Conservation (phyloP, 2,797 vertebrate species). For the Apogon hyalosoma region DNA sequence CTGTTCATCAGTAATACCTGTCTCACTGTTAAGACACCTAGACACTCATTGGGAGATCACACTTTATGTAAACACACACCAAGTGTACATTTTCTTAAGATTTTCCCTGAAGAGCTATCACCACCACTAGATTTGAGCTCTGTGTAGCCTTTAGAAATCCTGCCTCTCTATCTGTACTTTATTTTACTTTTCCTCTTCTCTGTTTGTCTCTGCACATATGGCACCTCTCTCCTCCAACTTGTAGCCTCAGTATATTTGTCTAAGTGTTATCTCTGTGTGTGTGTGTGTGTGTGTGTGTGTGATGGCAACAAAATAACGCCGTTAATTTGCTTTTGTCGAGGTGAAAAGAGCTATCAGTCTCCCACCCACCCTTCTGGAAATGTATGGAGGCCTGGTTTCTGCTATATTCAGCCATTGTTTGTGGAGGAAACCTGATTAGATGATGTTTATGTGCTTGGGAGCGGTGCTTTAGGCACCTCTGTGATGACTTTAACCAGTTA, state of each 20-base stretch:
- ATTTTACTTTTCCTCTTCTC: neutral
- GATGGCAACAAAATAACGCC: conserved; percentile 33
- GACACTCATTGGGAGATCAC: conserved; percentile 21
- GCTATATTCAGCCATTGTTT: conserved; percentile 24
- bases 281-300: neutral
- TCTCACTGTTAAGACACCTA: conserved; percentile 36
- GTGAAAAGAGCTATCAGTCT: conserved; percentile 60
- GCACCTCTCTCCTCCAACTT: neutral
- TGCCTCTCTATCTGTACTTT: conserved; percentile 21
- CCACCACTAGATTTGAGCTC: conserved; percentile 35
- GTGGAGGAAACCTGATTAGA: conserved; percentile 69
- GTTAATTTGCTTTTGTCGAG: conserved; percentile 71
- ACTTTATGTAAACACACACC: conserved; percentile 34
- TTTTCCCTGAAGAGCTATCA: conserved; percentile 25
- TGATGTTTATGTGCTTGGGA: conserved; percentile 63
- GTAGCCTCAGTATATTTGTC: conserved; percentile 24
- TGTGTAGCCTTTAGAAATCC: conserved; percentile 34
- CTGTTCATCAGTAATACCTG: conserved; percentile 25
- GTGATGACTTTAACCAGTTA: conserved; percentile 61
- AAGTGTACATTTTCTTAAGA: conserved; percentile 31
- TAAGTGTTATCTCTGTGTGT: conserved; percentile 15
- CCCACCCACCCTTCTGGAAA: conserved; percentile 10
- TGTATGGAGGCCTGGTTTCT: conserved; percentile 32
- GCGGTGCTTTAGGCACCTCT: conserved; percentile 45
- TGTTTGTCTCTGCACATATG: neutral